Percentiles rank a stretch among this genome's conserved stretches.
phyloP scores from a whole-genome alignment of 2,888 invertebrate species.

The Dyspetes luteomarginatus region DNA sequence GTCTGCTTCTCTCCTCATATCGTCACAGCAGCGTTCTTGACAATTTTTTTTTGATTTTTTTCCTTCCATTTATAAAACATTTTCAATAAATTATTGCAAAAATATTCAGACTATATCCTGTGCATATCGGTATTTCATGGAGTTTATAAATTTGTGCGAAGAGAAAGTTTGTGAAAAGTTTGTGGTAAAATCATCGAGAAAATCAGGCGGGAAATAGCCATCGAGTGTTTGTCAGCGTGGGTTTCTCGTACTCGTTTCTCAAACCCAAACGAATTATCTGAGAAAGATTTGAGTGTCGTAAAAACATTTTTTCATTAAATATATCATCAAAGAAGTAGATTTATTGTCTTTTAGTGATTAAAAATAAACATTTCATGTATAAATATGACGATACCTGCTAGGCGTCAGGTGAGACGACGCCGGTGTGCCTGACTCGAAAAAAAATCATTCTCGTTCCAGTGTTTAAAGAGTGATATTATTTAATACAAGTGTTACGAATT shows the following conservation, averaged over 20 bases:
- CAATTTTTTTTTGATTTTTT: background rate
- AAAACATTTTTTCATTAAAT: background rate
- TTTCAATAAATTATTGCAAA: no score
- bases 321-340: background rate
- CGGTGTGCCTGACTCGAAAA: background rate
- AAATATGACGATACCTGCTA: background rate
- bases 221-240: conserved; percentile 17
- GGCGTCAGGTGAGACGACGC: conserved; percentile 28
- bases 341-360: background rate
- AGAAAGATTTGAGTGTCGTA: background rate
- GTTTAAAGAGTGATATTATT: background rate
- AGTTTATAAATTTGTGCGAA: no score
- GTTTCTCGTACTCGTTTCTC: background rate
- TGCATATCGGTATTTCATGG: no score
- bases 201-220: conserved; percentile 22
- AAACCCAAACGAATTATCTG: background rate
- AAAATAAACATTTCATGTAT: background rate
- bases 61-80: no score
- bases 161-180: background rate
- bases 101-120: no score
- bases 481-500: no score
- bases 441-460: background rate
- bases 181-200: background rate
- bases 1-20: background rate
- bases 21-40: background rate